A percentile compares a stretch with the other conserved stretches of the same genome.
Conservation (phyloP, 2,888 invertebrate species). For the Stictocephala bisonia region DNA sequence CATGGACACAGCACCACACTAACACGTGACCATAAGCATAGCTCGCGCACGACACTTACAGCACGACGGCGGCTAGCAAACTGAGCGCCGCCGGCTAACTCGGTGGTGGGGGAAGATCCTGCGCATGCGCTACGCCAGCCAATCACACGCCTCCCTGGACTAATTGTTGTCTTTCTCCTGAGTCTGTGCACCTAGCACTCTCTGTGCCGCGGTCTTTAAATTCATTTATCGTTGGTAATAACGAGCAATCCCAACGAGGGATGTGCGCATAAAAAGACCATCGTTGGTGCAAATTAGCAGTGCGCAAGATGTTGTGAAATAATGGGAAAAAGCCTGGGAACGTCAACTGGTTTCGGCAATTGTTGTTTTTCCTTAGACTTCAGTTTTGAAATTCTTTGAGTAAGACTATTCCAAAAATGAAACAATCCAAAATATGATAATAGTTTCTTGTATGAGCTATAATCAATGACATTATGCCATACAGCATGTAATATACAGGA, state of each 20-base stretch:
- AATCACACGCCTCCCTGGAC: neutral
- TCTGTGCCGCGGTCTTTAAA: conserved; percentile 35
- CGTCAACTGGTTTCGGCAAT: neutral
- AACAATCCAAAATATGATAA: too few relatives aligned
- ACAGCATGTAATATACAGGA: too few relatives aligned
- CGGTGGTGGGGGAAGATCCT: conserved; percentile 23
- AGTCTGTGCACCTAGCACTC: conserved; percentile 26
- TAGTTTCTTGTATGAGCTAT: too few relatives aligned
- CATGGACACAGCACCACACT: conserved; percentile 39
- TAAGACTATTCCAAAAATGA: too few relatives aligned
- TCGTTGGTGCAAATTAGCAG: conserved; percentile 15
- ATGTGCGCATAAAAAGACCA: conserved; percentile 23
- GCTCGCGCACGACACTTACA: neutral
- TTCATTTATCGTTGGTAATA: conserved; percentile 38
- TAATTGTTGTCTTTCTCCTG: conserved; percentile 46
- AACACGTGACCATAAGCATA: conserved; percentile 34
- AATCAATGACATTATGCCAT: too few relatives aligned
- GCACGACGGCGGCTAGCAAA: conserved; percentile 27
- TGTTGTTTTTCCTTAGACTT: too few relatives aligned
- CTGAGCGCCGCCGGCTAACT: conserved; percentile 38
- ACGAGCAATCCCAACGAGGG: too few relatives aligned
- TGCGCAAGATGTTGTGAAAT: conserved; percentile 2
- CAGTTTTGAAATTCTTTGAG: too few relatives aligned
- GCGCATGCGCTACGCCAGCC: conserved; percentile 31
- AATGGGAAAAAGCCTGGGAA: neutral